Evolutionary conservation across 2,797 vertebrate genomes (phyloP).

Genomic region (Helicolenus hilgendorfi): DNA sequence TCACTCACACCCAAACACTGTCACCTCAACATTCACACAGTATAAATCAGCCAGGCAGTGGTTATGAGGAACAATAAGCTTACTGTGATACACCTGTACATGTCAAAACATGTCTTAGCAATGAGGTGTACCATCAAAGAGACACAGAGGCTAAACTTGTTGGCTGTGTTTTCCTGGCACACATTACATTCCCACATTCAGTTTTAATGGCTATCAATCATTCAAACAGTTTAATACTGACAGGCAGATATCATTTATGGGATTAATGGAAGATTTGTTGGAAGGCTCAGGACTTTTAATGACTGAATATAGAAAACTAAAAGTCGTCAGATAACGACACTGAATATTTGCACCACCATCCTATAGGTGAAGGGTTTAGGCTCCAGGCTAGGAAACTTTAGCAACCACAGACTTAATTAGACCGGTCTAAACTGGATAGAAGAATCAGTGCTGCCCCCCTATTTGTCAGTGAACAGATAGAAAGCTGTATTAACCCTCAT

Average conservation of each 20-base stretch:
- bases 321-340: not conserved
- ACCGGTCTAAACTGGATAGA: not conserved
- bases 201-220: conserved; percentile 13
- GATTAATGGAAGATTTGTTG: not conserved
- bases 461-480: not conserved
- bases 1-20: conserved; percentile 2
- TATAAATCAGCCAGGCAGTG: not conserved
- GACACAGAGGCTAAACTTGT: not conserved
- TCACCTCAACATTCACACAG: conserved; percentile 15
- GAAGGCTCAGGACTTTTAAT: not conserved
- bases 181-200: conserved; percentile 1
- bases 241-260: not conserved
- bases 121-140: not conserved
- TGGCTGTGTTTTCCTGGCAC: not conserved
- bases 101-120: conserved; percentile 29
- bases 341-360: not conserved
- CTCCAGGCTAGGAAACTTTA: not conserved
- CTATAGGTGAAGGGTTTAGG: not conserved
- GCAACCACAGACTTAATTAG: not conserved
- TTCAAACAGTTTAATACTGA: not conserved
- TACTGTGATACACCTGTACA: not conserved
- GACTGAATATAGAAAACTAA: not conserved
- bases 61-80: not conserved
- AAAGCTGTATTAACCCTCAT: not conserved
- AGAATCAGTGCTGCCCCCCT: not conserved